A percentile compares a stretch with the other conserved stretches of the same genome.
Evolutionary conservation across 2,888 invertebrate species (phyloP).

Genomic region (Phyllotreta striolata): DNA sequence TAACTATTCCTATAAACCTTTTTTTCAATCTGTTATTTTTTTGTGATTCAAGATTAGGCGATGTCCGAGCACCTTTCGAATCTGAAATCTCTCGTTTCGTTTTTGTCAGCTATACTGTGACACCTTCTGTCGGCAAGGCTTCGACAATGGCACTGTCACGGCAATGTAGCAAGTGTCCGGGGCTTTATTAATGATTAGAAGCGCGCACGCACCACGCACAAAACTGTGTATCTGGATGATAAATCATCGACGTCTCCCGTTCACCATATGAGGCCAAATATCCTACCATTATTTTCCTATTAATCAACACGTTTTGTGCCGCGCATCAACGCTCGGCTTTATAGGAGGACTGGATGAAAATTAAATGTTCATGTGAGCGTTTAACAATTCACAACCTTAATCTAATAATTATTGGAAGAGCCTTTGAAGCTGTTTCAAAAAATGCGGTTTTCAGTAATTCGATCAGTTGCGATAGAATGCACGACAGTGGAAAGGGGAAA

Average conservation of each 20-base stretch:
- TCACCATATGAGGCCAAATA: constrained; percentile 57
- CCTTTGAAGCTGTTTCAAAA: too few species aligned
- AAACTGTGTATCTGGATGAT: constrained; percentile 51
- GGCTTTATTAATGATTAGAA: constrained; percentile 54
- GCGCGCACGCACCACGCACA: constrained; percentile 51
- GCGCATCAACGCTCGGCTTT: constrained; percentile 2
- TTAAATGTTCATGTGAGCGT: too few species aligned
- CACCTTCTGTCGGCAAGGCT: constrained; percentile 44
- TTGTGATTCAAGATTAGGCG: constrained; percentile 12
- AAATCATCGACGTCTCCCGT: constrained; percentile 51
- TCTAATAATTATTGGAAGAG: too few species aligned
- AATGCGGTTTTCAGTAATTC: too few species aligned
- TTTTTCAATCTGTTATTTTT: constrained; percentile 4
- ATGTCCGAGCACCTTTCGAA: constrained; percentile 9
- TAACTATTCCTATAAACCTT: constrained; percentile 7
- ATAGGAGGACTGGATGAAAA: too few species aligned
- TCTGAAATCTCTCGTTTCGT: constrained; percentile 14
- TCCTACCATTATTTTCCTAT: constrained; percentile 55
- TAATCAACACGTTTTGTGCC: constrained; percentile 50
- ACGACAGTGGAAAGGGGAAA: constrained; percentile 7
- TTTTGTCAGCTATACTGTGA: not conserved
- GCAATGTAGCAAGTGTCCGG: constrained; percentile 50
- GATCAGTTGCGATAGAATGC: too few species aligned
- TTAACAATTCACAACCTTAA: too few species aligned
- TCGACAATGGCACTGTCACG: constrained; percentile 27